These are phyloP conservation scores for Melanocharis versteri DNA, from an alignment of 2,113 vertebrate genomes.

Conservation along the genomic window DNA sequence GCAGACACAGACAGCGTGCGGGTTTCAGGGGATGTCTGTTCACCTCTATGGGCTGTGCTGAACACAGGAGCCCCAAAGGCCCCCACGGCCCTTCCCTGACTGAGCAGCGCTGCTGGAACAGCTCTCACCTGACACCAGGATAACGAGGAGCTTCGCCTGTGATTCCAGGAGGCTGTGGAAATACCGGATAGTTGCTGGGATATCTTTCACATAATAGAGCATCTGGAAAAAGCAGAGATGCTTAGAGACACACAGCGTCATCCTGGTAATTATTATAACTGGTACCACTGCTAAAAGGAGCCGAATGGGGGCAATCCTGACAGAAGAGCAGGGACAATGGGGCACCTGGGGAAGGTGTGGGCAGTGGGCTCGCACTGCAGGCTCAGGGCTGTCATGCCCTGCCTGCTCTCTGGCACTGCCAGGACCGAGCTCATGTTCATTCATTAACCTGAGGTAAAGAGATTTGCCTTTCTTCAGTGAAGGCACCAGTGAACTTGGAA, in stretches of 20 bases:
- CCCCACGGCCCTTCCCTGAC: background rate
- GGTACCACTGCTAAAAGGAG: background rate
- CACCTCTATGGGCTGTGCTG: background rate
- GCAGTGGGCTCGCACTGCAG: background rate
- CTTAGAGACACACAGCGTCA: background rate
- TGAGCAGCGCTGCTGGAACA: background rate
- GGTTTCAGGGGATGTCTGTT: background rate
- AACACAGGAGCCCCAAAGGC: background rate
- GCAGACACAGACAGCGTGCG: rapidly evolving
- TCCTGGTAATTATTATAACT: background rate
- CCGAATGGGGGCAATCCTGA: background rate
- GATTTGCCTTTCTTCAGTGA: background rate
- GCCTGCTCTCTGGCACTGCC: background rate
- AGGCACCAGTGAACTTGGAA: background rate
- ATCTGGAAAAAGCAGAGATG: conserved; percentile 58
- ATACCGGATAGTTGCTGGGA: conserved; percentile 79
- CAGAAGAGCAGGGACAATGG: background rate
- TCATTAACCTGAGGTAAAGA: background rate
- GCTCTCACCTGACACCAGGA: conserved; percentile 86
- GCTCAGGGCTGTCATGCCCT: background rate
- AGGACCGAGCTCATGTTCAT: background rate
- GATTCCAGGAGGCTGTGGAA: conserved; percentile 82
- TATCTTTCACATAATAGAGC: conserved; percentile 89
- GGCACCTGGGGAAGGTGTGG: rapidly evolving
- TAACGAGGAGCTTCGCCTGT: conserved; percentile 84